A percentile compares a stretch with the other conserved stretches of the same genome.
phyloP scores from a whole-genome alignment of 2,113 vertebrate species.

The Otolemur garnettii region DNA sequence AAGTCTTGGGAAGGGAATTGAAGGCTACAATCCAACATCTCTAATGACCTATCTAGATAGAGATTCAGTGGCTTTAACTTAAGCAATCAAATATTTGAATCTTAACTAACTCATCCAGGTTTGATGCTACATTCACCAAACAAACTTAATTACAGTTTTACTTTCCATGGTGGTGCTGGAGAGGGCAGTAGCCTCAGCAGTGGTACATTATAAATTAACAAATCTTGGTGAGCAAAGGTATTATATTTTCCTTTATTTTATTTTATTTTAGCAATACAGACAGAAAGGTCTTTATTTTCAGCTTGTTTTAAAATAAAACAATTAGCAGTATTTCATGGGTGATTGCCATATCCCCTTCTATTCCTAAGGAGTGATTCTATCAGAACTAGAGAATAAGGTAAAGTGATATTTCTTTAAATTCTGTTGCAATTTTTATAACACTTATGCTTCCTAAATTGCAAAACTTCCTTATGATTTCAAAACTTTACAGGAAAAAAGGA shows the following conservation, averaged over 20 bases:
- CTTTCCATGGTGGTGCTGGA: neutral
- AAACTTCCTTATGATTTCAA: conserved; percentile 50
- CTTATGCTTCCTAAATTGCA: neutral
- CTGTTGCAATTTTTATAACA: neutral
- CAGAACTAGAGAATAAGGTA: conserved; percentile 25
- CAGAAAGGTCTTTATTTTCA: neutral
- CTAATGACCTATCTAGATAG: neutral
- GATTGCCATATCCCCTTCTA: neutral
- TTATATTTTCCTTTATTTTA: neutral
- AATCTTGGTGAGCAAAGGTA: neutral
- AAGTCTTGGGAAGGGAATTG: neutral
- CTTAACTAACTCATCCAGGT: neutral
- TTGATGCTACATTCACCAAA: neutral
- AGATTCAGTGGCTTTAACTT: neutral
- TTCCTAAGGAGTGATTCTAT: neutral
- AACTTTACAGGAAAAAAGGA: neutral
- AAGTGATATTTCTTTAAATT: conserved; percentile 24
- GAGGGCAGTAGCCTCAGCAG: neutral
- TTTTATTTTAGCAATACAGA: rapidly evolving
- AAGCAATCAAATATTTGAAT: neutral
- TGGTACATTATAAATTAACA: neutral
- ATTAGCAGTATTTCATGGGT: neutral
- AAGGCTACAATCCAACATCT: neutral
- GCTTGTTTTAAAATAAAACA: conserved; percentile 38
- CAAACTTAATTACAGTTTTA: neutral